Evolutionary conservation across 2,113 vertebrate genomes (phyloP).

Genomic region (Psammodynastes pulverulentus): DNA sequence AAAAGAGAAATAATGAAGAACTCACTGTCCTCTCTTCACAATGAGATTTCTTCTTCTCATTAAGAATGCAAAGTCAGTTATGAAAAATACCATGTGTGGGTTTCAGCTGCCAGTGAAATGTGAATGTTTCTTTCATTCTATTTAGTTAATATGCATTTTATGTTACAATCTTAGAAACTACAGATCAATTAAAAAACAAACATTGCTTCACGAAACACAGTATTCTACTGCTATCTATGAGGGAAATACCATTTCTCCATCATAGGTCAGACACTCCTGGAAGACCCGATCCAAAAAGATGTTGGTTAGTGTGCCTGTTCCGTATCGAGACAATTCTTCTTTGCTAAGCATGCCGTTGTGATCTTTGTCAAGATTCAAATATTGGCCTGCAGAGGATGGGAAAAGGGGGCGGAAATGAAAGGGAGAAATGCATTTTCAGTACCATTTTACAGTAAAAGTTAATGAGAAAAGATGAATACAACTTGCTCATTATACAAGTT

Average conservation of each 20-base stretch:
- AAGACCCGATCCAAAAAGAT: slow-evolving; percentile 96
- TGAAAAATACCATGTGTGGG: background rate
- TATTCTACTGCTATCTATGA: background rate
- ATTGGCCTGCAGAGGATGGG: slow-evolving; percentile 79
- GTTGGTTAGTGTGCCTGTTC: slow-evolving; percentile 91
- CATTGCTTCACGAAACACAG: background rate
- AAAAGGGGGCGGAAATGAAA: background rate
- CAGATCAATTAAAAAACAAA: background rate
- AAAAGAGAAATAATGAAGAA: slow-evolving; percentile 15
- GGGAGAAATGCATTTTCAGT: background rate
- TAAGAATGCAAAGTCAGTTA: slow-evolving; percentile 2
- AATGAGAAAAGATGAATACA: background rate
- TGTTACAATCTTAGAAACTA: background rate
- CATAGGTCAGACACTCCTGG: slow-evolving; percentile 95
- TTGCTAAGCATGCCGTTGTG: slow-evolving; percentile 99
- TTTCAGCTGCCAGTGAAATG: slow-evolving; percentile 3
- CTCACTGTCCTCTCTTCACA: background rate
- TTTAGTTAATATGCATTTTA: slow-evolving; percentile 13
- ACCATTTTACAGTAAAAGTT: background rate
- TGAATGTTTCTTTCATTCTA: background rate
- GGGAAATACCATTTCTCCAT: slow-evolving; percentile 92
- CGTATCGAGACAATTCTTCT: slow-evolving; percentile 95
- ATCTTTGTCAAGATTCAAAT: slow-evolving; percentile 96
- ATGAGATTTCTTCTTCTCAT: slow-evolving; percentile 24
- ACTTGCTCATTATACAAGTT: background rate